Evolutionary conservation across 1,140 invertebrate genomes (phyloP).

Genomic region (Batillaria attramentaria): DNA sequence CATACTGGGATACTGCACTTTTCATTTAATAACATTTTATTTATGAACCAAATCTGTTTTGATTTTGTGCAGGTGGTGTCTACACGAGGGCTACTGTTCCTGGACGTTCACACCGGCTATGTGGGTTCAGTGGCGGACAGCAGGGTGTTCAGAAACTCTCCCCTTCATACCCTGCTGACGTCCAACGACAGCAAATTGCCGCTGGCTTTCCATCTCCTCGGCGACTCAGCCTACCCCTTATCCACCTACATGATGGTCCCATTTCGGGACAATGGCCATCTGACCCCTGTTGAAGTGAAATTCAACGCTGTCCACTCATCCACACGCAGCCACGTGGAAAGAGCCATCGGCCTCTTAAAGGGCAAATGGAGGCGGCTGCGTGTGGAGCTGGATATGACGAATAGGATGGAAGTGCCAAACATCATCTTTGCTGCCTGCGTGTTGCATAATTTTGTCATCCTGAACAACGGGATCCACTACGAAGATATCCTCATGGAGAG

Average conservation of each 20-base stretch:
- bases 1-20: too few species aligned
- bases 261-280: constrained; percentile 59
- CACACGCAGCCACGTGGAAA: neutral
- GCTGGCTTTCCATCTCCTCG: constrained; percentile 57
- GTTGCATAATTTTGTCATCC: constrained; percentile 3
- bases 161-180: too few species aligned
- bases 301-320: constrained; percentile 17
- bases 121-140: constrained; percentile 60
- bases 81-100: constrained; percentile 47
- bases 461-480: neutral
- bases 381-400: neutral
- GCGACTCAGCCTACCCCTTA: constrained; percentile 66
- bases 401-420: too few species aligned
- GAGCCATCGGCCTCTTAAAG: neutral
- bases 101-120: constrained; percentile 52
- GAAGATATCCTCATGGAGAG: too few species aligned
- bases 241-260: constrained; percentile 59
- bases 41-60: too few species aligned
- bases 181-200: constrained; percentile 33
- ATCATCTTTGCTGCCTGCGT: constrained; percentile 2
- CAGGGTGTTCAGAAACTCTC: constrained; percentile 50
- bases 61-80: constrained; percentile 56
- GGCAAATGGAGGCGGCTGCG: neutral
- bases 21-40: too few species aligned
- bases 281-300: constrained; percentile 25